A percentile compares a stretch with the other conserved stretches of the same genome.
These are phyloP conservation scores for Drepana falcataria DNA, from an alignment of 2,888 invertebrate genomes.

Conservation along the genomic window DNA sequence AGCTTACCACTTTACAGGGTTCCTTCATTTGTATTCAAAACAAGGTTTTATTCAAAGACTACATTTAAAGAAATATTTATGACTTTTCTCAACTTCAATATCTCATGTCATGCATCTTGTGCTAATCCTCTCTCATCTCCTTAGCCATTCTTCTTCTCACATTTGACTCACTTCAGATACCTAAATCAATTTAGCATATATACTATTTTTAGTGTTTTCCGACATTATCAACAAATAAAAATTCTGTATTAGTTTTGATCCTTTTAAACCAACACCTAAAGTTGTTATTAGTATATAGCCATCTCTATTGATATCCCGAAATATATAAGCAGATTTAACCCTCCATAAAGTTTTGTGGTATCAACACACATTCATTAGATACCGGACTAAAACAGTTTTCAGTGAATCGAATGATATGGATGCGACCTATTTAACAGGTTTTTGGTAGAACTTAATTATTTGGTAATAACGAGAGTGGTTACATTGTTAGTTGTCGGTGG, in stretches of 20 bases:
- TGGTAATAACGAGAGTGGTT: slow-evolving; percentile 18
- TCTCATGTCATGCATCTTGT: too few species aligned
- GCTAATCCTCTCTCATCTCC: too few species aligned
- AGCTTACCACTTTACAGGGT: slow-evolving; percentile 21
- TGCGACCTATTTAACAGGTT: neutral
- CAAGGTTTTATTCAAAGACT: slow-evolving; percentile 7
- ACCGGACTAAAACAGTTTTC: neutral
- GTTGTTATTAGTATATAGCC: neutral
- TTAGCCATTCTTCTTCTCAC: too few species aligned
- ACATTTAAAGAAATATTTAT: too few species aligned
- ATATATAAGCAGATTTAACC: neutral
- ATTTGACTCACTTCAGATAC: too few species aligned
- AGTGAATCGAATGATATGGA: neutral
- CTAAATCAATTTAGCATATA: too few species aligned
- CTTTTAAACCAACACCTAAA: too few species aligned
- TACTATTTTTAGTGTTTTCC: too few species aligned
- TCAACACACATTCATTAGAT: neutral
- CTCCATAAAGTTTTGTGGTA: neutral
- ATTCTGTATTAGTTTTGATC: too few species aligned
- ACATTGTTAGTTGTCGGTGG: slow-evolving; percentile 44
- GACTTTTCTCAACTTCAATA: too few species aligned
- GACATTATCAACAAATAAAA: too few species aligned
- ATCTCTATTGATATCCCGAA: neutral
- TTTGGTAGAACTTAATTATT: slow-evolving; percentile 16
- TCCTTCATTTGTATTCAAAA: slow-evolving; percentile 13